Evolutionary conservation across 2,888 invertebrate species (phyloP).

Genomic region (Eristalis tenax): DNA sequence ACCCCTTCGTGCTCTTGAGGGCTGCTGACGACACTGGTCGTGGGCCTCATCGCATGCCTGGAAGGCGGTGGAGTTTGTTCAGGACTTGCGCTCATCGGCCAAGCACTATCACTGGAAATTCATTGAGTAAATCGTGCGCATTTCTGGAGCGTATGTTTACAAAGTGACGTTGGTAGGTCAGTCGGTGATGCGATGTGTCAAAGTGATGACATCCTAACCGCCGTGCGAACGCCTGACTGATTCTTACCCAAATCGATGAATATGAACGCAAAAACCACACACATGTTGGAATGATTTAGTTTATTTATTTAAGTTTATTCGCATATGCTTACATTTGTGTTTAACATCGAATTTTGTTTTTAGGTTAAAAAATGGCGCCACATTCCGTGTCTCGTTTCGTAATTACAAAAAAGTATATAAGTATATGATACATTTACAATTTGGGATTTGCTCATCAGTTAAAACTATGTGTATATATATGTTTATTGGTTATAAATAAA

Average conservation of each 20-base stretch:
- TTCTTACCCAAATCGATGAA: not conserved
- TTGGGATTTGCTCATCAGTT: conserved; percentile 39
- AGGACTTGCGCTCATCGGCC: not conserved
- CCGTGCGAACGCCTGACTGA: no score
- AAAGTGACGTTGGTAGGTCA: not conserved
- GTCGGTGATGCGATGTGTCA: not conserved
- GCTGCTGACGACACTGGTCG: not conserved
- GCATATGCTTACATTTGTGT: conserved; percentile 3
- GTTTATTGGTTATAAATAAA: conserved; percentile 40
- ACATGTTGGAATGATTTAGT: not conserved
- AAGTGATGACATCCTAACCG: no score
- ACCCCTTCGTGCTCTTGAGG: not conserved
- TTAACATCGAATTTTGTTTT: conserved; percentile 16
- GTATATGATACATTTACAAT: conserved; percentile 44
- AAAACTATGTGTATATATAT: conserved; percentile 10
- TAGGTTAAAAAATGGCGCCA: conserved; percentile 40
- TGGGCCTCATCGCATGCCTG: not conserved
- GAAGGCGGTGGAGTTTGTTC: not conserved
- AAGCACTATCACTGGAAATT: not conserved
- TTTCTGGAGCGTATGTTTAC: not conserved
- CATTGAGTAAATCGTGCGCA: not conserved
- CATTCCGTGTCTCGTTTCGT: conserved; percentile 26
- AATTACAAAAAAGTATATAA: conserved; percentile 42
- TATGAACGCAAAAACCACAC: not conserved
- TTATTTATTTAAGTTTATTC: conserved; percentile 41